Evolutionary conservation across 2,888 invertebrate species (phyloP), one percentile per base, ranked within the genome.

Genomic region (Acleris laterana): DNA sequence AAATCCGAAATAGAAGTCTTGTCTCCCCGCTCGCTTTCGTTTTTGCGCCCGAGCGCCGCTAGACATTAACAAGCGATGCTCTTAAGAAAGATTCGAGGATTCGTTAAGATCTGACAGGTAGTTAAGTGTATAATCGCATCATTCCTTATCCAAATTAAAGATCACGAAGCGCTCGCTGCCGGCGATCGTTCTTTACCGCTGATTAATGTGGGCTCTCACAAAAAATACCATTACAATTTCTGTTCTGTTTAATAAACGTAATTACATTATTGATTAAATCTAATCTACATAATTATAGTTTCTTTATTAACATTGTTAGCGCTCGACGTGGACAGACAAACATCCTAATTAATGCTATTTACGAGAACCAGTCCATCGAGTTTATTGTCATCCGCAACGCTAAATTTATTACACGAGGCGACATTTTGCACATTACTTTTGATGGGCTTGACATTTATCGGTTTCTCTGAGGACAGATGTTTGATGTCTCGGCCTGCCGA

Each of bases 231-330:
- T 65, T 65, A 61, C 61, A 65, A 65, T 61, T 65, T 65, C 65
- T 65, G 65, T 65, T 65, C 65, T 58, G 63, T 65, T 65, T 65
- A 65, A 65, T 65, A 65, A 65, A 56, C 56, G 65, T 61, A 65
- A 65, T 65, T 65, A 65, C 65, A 65, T 65, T 65, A 65, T 65
- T 65, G 65, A 56, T 65, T 61, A 65, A 56, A 65, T 65, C 65
- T 65, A 65, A 65, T 65, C 65, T 65, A 65, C 65, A 65, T 61
- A 65, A 65, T 64, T 59, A 64, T 65, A 57, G 65, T 61, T 48
- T 61, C 65, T 55, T 65, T 51, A 51, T 52, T 56, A 50, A 61
- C 65, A 61, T 50, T 51, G 56, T 46, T 57, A 28, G 22, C 46
- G 22, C 25, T 56, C 28, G 63, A 57, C 50, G 57, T 58, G 58